Evolutionary conservation across 1,140 invertebrate species (phyloP), one percentile per base, ranked within the genome.

Genomic region (Drosophila virilis): DNA sequence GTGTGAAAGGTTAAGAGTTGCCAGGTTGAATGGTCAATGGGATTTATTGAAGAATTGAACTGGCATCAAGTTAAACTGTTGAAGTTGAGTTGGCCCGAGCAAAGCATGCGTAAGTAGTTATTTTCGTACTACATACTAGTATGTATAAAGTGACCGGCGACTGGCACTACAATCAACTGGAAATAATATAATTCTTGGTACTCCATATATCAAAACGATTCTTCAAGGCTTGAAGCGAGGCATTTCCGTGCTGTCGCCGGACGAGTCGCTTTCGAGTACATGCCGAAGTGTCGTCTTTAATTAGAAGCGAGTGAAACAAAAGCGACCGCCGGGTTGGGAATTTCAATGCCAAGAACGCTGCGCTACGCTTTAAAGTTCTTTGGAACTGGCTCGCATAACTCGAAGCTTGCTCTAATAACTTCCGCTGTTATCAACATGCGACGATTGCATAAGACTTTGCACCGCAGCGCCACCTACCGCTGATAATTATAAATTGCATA

Each of bases 261-360:
- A 15, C 42, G 33, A 32, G 40, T 48, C 65, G 43, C 69, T 38
- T 60, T 69, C 12, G 51, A 76, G 64, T 74, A 88, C 79, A 86
- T 86, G 83, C 79, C 83, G 89, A 88, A 89, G 83, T 89, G 83
- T 89, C 83, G 83, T 83, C 84, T 88, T 89, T 83, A 88, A 88
- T 88, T 89, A 80, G 77, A 86, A 75, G 72, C 71, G 68, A 84
- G 66, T 71, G 59, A 74, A 74, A 78, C 59, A 70, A 77, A 71
- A 86, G 71, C 72, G 52, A 55, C 46, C 42, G 71, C 72, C 46
- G 60, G 8, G 17, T 37, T 43, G 66, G 22, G 35, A 69, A 70
- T 68, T 50, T 74, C 72, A 74, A 64, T 74, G 67, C 51, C 67
- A 68, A 32, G 66, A 61, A 59, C 37, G 40, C 43, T 43, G 48